Evolutionary conservation across 2,888 invertebrate genomes (phyloP).

Genomic region (Rotaria macrura): DNA sequence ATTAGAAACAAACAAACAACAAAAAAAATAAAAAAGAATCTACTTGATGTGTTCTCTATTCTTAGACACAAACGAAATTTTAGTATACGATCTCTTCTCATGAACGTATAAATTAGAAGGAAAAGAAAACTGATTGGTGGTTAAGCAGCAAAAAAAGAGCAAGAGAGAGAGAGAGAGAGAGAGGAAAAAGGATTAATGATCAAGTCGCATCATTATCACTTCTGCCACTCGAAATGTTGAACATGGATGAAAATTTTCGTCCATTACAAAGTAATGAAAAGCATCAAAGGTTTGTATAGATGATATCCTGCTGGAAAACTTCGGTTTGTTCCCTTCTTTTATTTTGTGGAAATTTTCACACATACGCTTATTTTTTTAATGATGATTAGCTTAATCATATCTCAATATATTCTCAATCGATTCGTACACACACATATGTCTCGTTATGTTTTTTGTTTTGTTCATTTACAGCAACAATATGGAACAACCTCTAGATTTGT

Average conservation of each 20-base stretch:
- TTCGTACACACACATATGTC: background rate
- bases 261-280: background rate
- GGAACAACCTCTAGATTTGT: slow-evolving; percentile 14
- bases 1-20: too few relatives aligned
- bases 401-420: background rate
- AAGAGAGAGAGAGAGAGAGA: background rate
- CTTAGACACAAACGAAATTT: background rate
- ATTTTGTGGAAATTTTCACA: background rate
- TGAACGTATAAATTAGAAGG: background rate
- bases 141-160: too few relatives aligned
- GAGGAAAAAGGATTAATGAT: background rate
- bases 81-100: too few relatives aligned
- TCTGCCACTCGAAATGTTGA: background rate
- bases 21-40: too few relatives aligned
- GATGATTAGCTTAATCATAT: background rate
- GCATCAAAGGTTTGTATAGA: background rate
- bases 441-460: too few relatives aligned
- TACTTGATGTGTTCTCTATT: background rate
- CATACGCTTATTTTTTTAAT: background rate
- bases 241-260: background rate
- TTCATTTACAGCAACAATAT: background rate
- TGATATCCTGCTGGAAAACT: slow-evolving; percentile 4
- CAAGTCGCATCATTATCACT: slow-evolving; percentile 15
- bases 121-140: background rate
- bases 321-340: background rate